Percentiles rank a stretch among this genome's conserved stretches.
Evolutionary conservation across 92 coral and sea anemone genomes (phyloP).

Genomic region (Bergia puertoricense): DNA sequence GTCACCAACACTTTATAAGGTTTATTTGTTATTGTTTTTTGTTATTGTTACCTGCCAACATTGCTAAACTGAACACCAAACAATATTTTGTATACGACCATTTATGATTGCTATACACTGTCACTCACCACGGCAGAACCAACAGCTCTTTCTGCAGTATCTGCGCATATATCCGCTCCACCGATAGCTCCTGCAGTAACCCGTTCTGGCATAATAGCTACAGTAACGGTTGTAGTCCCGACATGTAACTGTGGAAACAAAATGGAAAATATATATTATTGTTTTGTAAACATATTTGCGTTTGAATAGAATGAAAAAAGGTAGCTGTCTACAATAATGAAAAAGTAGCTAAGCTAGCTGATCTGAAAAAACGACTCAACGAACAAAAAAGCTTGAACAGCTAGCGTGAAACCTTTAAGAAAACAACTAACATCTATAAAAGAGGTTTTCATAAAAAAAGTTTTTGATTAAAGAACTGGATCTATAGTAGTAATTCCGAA

Average conservation of each 20-base stretch:
- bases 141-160: conserved; percentile 44
- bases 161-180: conserved; percentile 32
- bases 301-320: not conserved
- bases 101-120: not conserved
- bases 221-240: conserved; percentile 8
- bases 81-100: no score
- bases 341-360: not conserved
- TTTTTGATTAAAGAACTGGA: no score
- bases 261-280: no score
- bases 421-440: no score
- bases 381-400: no score
- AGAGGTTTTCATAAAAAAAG: no score
- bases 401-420: not conserved
- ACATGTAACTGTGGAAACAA: conserved; percentile 10
- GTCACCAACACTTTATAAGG: no score
- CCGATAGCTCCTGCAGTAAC: conserved; percentile 29
- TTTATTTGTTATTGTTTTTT: no score
- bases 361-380: no score
- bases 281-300: not conserved
- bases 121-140: conserved; percentile 45
- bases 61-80: no score
- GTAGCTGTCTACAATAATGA: not conserved
- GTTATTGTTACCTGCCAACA: no score
- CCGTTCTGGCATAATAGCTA: conserved; percentile 13
- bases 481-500: no score